Base-by-base conservation (phyloP, 1,140 invertebrate species). In the Drosophila dunni region DNA sequence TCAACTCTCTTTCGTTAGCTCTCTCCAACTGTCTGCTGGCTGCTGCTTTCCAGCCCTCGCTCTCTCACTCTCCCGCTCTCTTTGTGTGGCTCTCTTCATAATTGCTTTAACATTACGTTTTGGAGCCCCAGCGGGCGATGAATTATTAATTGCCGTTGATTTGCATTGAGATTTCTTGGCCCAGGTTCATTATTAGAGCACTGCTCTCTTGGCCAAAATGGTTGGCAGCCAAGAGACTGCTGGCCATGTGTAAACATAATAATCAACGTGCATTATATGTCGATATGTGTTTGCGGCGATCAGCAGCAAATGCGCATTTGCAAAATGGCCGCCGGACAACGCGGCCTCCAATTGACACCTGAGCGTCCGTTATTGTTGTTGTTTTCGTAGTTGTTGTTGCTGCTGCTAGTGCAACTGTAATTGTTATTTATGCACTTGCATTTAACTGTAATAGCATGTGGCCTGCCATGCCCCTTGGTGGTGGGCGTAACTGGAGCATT, bases 361-460 rank as follows among this genome's bases (percentile, higher is more conserved):
- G 84, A 89, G 84, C 70, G 70, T 65, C 60, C 60, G 58, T 79
- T 77, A 71, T 63, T 72, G 71, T 63, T 84, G 73, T 40, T 74
- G 63, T 45, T 72, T 71, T 63, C 79, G 73, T 40, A 70, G 63
- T 45, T 75, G 51, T 17, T 74, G 63, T 45, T 75, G 51, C 45
- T 63, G 57, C 50, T 57, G 51, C 46, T 46, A 40, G 45, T 44
- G 75, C 61, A 60, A 38, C 75, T 78, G 80, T 88, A 88, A 88
- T 88, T 88, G 84, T 88, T 88, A 88, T 88, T 88, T 88, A 88
- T 88, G 84, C 80, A 88, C 77, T 88, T 89, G 84, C 84, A 88
- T 88, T 89, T 88, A 75, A 75, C 81, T 89, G 79, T 84, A 89
- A 89, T 84, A 66, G 79, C 72, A 79, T 73, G 73, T 65, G 68